These are phyloP conservation scores for Monochamus alternatus DNA, from an alignment of 2,888 invertebrate genomes.

Conservation along the genomic window DNA sequence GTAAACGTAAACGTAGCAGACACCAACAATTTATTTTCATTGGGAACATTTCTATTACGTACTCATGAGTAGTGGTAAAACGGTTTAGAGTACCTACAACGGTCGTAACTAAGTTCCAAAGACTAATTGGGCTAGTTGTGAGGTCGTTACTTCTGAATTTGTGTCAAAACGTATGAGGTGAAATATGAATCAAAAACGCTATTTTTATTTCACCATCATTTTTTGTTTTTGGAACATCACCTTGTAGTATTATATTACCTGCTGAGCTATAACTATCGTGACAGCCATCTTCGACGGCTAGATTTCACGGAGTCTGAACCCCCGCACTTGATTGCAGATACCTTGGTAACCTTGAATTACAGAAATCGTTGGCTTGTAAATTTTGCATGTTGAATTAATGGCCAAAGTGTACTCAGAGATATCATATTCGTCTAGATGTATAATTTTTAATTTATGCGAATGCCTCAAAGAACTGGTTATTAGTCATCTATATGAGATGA, in stretches of 20 bases:
- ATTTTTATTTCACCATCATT: background rate
- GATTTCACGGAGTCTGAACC: constrained; percentile 3
- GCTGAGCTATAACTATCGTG: constrained; percentile 18
- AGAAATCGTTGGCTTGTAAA: constrained; percentile 29
- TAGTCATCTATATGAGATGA: background rate
- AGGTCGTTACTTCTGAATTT: too few relatives aligned
- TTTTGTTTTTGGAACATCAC: background rate
- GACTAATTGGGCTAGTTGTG: too few relatives aligned
- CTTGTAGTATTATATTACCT: constrained; percentile 4
- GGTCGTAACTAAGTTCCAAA: too few relatives aligned
- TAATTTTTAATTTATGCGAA: background rate
- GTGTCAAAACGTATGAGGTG: too few relatives aligned
- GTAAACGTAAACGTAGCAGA: too few relatives aligned
- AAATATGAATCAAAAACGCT: too few relatives aligned
- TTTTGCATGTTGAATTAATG: constrained; percentile 25
- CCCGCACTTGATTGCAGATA: background rate
- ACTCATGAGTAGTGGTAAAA: too few relatives aligned
- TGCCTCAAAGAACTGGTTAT: background rate
- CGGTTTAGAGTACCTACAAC: too few relatives aligned
- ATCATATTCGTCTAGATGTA: constrained; percentile 5
- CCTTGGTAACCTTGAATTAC: constrained; percentile 16
- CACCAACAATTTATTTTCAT: too few relatives aligned
- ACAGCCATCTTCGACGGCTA: constrained; percentile 2
- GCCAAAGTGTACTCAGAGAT: background rate
- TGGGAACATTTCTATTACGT: too few relatives aligned